These are phyloP conservation scores for Conchocele bisecta DNA, from an alignment of 2,888 invertebrate genomes.

Conservation along the genomic window DNA sequence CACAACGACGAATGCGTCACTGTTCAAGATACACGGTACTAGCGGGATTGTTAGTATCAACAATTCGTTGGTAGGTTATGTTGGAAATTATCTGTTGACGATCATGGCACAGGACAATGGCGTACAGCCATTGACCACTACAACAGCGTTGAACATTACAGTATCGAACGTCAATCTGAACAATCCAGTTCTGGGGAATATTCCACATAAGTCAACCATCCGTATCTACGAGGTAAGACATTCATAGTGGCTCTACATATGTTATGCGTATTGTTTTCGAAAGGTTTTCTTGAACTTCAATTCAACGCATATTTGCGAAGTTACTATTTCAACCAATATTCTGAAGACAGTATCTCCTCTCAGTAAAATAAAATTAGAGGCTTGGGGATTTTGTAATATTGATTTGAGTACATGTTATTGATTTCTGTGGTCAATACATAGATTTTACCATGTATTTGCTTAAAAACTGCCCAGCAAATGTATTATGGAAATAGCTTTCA, in stretches of 20 bases:
- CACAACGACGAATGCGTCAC: not conserved
- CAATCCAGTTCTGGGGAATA: constrained; percentile 16
- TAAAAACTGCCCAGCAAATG: too few species aligned
- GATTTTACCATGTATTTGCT: too few species aligned
- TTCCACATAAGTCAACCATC: constrained; percentile 22
- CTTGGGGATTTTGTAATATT: too few species aligned
- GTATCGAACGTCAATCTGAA: constrained; percentile 43
- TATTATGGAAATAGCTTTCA: too few species aligned
- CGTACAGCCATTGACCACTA: constrained; percentile 3
- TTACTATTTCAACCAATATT: too few species aligned
- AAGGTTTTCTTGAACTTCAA: too few species aligned
- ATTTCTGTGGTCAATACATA: too few species aligned
- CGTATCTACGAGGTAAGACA: constrained; percentile 41
- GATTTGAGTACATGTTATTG: too few species aligned
- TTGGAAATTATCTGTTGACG: constrained; percentile 14
- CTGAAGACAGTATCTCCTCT: too few species aligned
- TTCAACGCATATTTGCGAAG: too few species aligned
- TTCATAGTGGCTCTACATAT: not conserved
- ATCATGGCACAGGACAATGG: constrained; percentile 39
- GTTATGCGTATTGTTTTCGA: not conserved
- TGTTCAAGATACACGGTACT: constrained; percentile 26
- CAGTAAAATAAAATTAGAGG: too few species aligned
- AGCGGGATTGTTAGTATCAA: constrained; percentile 35
- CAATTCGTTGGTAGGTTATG: constrained; percentile 22
- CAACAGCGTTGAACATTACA: constrained; percentile 21